Percentiles rank a stretch among this genome's conserved stretches.
Evolutionary conservation across 2,797 vertebrate species (phyloP).

Genomic region (Hippoglossus hippoglossus): DNA sequence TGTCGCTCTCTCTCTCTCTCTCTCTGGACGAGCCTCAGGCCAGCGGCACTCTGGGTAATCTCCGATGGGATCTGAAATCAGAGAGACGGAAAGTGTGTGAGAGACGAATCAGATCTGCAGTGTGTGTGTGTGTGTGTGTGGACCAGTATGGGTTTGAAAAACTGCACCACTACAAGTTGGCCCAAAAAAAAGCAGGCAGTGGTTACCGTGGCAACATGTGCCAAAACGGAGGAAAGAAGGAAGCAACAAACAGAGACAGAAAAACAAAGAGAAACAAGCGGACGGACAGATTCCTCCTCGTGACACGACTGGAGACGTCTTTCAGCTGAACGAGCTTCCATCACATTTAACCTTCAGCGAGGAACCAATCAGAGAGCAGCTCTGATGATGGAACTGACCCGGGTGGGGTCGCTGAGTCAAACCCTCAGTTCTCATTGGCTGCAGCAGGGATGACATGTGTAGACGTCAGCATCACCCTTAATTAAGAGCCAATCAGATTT

Average conservation of each 20-base stretch:
- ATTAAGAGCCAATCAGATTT: too few relatives aligned
- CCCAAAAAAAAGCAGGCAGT: conserved; percentile 45
- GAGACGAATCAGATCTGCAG: background rate
- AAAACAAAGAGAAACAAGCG: background rate
- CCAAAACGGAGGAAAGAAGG: conserved; percentile 39
- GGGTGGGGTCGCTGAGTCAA: too few relatives aligned
- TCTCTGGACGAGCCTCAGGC: conserved; percentile 41
- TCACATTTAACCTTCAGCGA: too few relatives aligned
- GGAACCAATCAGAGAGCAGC: too few relatives aligned
- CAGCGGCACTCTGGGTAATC: conserved; percentile 73
- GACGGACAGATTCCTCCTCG: too few relatives aligned
- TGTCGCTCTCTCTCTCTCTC: conserved; percentile 15
- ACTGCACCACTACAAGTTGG: conserved; percentile 51
- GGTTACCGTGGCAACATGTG: conserved; percentile 69
- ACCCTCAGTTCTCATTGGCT: too few relatives aligned
- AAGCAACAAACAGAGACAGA: conserved; percentile 10
- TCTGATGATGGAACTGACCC: too few relatives aligned
- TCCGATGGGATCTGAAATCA: conserved; percentile 55
- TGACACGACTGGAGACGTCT: too few relatives aligned
- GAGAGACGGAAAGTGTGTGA: conserved; percentile 26
- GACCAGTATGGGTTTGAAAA: conserved; percentile 31
- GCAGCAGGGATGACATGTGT: too few relatives aligned
- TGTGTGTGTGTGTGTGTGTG: conserved; percentile 20
- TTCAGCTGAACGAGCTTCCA: too few relatives aligned
- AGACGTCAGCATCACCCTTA: too few relatives aligned